A percentile compares a stretch with the other conserved stretches of the same genome.
Evolutionary conservation across 2,113 vertebrate species (phyloP).

Genomic region (Eleginops maclovinus): DNA sequence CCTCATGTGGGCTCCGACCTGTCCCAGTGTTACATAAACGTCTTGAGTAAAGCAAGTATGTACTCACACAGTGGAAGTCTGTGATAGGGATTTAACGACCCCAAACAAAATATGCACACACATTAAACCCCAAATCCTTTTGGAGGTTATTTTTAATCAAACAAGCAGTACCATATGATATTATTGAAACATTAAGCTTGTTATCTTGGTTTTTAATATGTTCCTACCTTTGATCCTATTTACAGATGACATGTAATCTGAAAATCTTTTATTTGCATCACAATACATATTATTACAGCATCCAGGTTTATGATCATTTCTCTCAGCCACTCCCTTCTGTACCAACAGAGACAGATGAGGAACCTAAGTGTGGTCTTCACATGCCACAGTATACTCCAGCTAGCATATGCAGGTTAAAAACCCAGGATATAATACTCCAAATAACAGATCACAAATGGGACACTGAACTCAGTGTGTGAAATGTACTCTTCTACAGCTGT

Average conservation of each 20-base stretch:
- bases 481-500: not conserved
- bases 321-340: not conserved
- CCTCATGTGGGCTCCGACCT: constrained; percentile 1
- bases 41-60: not conserved
- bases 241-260: not conserved
- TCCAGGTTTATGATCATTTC: not conserved
- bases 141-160: not conserved
- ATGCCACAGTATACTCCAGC: not conserved
- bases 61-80: not conserved
- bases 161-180: not conserved
- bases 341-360: not conserved
- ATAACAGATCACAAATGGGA: not conserved
- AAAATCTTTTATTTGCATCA: not conserved
- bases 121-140: not conserved
- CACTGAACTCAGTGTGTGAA: not conserved
- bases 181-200: not conserved
- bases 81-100: not conserved
- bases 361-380: not conserved
- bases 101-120: not conserved
- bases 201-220: not conserved
- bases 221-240: too few species aligned
- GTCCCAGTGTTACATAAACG: constrained; percentile 27
- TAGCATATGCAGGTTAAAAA: not conserved
- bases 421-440: not conserved
- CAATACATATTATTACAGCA: not conserved